phyloP scores from a whole-genome alignment of 2,797 vertebrate genomes.

The Megalops cyprinoides region DNA sequence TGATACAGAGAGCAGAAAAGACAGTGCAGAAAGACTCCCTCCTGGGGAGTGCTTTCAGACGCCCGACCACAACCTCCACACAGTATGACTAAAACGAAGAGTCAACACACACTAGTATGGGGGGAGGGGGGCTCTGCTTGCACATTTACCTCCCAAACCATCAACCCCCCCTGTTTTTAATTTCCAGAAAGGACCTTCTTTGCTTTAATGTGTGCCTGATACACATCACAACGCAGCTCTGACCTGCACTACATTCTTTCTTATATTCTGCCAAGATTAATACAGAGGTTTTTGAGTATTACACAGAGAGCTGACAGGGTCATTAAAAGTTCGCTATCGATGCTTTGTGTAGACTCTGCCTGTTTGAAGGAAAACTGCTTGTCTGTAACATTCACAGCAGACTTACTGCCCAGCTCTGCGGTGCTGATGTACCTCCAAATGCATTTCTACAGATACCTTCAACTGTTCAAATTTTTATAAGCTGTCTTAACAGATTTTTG shows the following conservation, averaged over 20 bases:
- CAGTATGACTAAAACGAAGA: constrained; percentile 3
- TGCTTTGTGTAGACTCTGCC: no score
- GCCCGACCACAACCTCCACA: neutral
- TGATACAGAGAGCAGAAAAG: neutral
- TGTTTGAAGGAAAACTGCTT: neutral
- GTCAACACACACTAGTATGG: neutral
- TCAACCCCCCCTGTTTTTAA: neutral
- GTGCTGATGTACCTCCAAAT: no score
- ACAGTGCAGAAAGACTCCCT: constrained; percentile 2
- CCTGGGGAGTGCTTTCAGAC: neutral
- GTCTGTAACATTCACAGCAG: neutral
- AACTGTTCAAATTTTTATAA: constrained; percentile 21
- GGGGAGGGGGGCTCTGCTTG: neutral
- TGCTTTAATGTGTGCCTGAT: neutral
- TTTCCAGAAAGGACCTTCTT: neutral
- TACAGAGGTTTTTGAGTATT: no score
- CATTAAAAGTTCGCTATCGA: neutral
- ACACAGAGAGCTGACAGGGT: no score
- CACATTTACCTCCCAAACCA: neutral
- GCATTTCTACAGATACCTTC: constrained; percentile 4
- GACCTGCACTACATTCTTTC: neutral
- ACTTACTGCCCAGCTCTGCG: neutral
- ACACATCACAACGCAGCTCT: neutral
- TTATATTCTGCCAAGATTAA: no score
- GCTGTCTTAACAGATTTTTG: constrained; percentile 17